Evolutionary conservation across 2,888 invertebrate genomes (phyloP), one percentile per base, ranked within the genome.

Genomic region (Serripes groenlandicus): DNA sequence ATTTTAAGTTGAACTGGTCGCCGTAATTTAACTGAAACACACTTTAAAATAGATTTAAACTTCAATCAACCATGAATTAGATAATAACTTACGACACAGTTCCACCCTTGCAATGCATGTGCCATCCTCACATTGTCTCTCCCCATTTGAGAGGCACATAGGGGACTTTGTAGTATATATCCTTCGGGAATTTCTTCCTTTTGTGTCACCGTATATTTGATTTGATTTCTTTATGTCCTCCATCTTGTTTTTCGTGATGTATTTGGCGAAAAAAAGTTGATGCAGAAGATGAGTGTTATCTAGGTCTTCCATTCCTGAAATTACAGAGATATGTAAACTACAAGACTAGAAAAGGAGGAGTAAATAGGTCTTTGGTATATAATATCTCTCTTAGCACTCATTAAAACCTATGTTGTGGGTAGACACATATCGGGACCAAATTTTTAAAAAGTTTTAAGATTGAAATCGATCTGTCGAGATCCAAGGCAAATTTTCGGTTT

Each of bases 51-150:
- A n/a, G n/a, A n/a, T n/a, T n/a, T n/a, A n/a, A n/a, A n/a, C n/a
- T n/a, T n/a, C n/a, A n/a, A n/a, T n/a, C n/a, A n/a, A n/a, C n/a
- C n/a, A n/a, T 37, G 42, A 68, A 70, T 26, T 3, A 64, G 18
- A 34, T 3, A 3, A 11, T 5, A 28, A 84, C 91, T 89, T 87
- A 91, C 91, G 89, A 84, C 91, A 91, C 7, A 91, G 81, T 56
- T 90, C 90, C 0, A 90, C 81, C 23, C 87, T 74, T 7, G 88
- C 80, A 34, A 91, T 89, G 85, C 91, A 91, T 18, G 87, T 74
- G 18, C 90, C 90, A 80, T 91, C 89, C 28, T 86, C 87, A 80
- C 91, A 91, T 56, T 64, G 77, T 56, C 88, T 76, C 60, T 90
- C 80, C 7, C 81, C 81, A 32, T 66, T 75, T 11, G 75, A 52